Base-by-base conservation (phyloP, 2,888 invertebrate species). In the Petrolisthes cinctipes region DNA sequence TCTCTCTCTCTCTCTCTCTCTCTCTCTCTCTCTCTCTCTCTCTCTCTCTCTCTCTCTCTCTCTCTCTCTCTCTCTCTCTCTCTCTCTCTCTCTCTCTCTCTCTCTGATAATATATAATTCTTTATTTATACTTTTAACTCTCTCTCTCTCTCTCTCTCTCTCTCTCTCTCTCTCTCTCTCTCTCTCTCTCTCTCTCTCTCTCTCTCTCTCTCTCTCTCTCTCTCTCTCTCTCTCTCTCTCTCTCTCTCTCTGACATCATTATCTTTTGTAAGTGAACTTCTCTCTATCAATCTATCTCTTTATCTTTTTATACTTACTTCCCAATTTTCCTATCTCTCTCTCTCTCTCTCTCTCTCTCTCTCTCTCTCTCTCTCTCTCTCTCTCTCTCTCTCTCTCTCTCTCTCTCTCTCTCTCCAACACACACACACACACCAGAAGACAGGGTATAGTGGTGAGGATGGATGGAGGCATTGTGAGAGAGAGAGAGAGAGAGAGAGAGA, bases 171-270 rank as follows among this genome's bases (percentile, higher is more conserved):
- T 73, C 73, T 73, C 73, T 73, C 73, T 73, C 73, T 73, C 73
- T 73, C 73, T 73, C 73, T 73, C 73, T 73, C 73, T 73, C 73
- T 73, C 73, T 73, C 73, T 73, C 73, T 73, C n/a, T 73, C 73
- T 73, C 73, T 73, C 73, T 73, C 73, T 73, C 73, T 73, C 73
- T 73, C 73, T 73, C 73, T 73, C 73, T 73, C 73, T 73, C 73
- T 73, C 73, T 73, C 73, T 73, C 73, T 73, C 73, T 73, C 73
- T 73, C 73, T 73, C 73, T 73, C 20, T 20, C 20, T 73, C 73
- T 73, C 73, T 73, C 73, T 73, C 73, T 73, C 73, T 73, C 73
- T 73, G 11, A n/a, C 37, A 37, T 37, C 37, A 37, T 37, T 37
- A 37, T 37, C 2, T n/a, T 37, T 37, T 37, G 2, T 37, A 37